A percentile compares a stretch with the other conserved stretches of the same genome.
phyloP scores from a whole-genome alignment of 1,140 invertebrate genomes.

The Neodiprion fabricii region DNA sequence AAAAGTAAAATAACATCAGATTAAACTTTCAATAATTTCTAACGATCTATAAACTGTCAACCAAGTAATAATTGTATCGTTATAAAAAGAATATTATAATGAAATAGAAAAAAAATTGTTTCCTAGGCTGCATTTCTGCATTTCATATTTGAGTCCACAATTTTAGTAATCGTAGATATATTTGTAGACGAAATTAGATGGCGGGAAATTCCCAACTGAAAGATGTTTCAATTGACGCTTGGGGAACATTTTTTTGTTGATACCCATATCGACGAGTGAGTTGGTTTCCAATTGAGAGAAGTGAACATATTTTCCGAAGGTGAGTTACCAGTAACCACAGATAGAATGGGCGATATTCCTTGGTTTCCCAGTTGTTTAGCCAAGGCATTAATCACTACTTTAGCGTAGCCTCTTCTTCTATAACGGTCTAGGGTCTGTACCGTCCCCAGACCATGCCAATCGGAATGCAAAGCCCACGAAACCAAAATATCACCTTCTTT shows the following conservation, averaged over 20 bases:
- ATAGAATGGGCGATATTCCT: conserved; percentile 21
- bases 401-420: conserved; percentile 34
- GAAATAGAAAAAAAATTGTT: too few relatives aligned
- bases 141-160: too few relatives aligned
- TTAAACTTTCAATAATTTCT: too few relatives aligned
- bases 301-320: conserved; percentile 31
- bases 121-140: too few relatives aligned
- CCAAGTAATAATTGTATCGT: too few relatives aligned
- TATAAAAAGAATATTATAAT: too few relatives aligned
- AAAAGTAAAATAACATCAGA: too few relatives aligned
- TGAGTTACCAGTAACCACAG: conserved; percentile 30
- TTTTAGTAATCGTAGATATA: too few relatives aligned
- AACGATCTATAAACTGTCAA: too few relatives aligned
- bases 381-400: conserved; percentile 30
- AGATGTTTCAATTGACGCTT: not conserved
- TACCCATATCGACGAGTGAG: conserved; percentile 11
- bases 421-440: conserved; percentile 30
- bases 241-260: not conserved
- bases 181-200: too few relatives aligned
- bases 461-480: conserved; percentile 32
- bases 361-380: conserved; percentile 30
- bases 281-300: conserved; percentile 28
- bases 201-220: not conserved
- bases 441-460: conserved; percentile 29
- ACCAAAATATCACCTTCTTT: conserved; percentile 30